Conservation (phyloP, 35 echinoderm and acorn worm species). For the Ptychodera flava region DNA sequence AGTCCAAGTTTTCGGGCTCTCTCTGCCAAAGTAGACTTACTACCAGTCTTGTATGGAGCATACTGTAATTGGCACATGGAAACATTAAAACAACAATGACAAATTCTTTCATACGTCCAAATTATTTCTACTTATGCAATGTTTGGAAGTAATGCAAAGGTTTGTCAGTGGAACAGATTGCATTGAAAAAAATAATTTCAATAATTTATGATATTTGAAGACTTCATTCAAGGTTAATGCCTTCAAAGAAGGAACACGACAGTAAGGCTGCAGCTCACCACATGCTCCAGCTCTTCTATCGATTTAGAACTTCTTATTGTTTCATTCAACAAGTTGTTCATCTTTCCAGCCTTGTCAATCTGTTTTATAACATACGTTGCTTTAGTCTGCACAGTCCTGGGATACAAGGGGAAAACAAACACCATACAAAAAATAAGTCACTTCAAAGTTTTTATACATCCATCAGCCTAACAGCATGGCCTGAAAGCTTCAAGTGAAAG, state of each 20-base stretch:
- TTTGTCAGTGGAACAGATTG: too few relatives aligned
- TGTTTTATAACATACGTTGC: constrained; percentile 22
- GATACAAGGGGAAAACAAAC: too few relatives aligned
- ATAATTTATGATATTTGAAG: too few relatives aligned
- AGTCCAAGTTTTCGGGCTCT: constrained; percentile 67
- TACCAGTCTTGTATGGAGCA: constrained; percentile 79
- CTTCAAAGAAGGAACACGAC: too few relatives aligned
- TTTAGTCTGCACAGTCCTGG: constrained; percentile 34
- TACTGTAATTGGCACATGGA: constrained; percentile 37
- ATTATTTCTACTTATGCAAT: too few relatives aligned
- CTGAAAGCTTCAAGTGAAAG: neutral
- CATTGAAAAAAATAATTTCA: too few relatives aligned
- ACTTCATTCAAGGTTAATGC: too few relatives aligned
- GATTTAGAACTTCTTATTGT: constrained; percentile 13
- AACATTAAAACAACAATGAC: constrained; percentile 7
- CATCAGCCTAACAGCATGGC: neutral
- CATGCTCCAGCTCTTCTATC: constrained; percentile 30
- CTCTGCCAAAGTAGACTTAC: constrained; percentile 84
- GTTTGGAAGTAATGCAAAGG: too few relatives aligned
- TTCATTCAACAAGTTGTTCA: neutral
- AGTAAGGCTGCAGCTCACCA: constrained; percentile 35
- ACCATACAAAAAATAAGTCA: neutral
- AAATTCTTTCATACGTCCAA: neutral
- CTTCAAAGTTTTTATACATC: neutral
- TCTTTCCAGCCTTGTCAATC: constrained; percentile 39